A percentile compares a stretch with the other conserved stretches of the same genome.
These are phyloP conservation scores for Epizoanthus ramosus DNA, from an alignment of 92 coral and sea anemone genomes.

Conservation along the genomic window DNA sequence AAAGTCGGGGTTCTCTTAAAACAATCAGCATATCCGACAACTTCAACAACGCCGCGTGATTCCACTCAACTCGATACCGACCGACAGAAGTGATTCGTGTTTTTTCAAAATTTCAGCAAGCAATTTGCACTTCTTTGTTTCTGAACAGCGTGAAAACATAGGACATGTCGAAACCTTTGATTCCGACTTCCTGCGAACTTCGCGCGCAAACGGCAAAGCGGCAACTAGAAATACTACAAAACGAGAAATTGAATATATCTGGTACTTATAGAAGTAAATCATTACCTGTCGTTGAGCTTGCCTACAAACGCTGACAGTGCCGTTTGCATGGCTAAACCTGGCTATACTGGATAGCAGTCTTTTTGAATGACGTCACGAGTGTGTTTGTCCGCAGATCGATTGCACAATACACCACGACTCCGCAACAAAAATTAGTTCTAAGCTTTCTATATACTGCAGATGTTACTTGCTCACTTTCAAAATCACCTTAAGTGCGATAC, in stretches of 20 bases:
- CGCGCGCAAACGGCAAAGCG: neutral
- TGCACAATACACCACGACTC: no score
- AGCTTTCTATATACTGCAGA: no score
- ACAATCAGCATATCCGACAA: no score
- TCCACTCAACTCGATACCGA: neutral
- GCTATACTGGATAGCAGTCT: neutral
- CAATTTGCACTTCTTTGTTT: neutral
- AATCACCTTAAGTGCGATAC: neutral
- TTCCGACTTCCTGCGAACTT: neutral
- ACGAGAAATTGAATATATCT: neutral
- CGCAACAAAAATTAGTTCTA: no score
- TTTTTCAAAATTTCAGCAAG: neutral
- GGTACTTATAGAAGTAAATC: neutral
- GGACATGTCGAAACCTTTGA: neutral
- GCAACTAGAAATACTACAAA: neutral
- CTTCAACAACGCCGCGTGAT: no score
- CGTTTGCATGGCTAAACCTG: slow-evolving; percentile 14
- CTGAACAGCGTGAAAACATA: neutral
- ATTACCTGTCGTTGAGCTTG: slow-evolving; percentile 19
- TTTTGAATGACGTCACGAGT: no score
- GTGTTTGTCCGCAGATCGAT: no score
- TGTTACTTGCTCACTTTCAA: no score
- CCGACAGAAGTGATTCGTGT: neutral
- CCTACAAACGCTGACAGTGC: slow-evolving; percentile 17
- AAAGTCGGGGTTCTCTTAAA: no score